These are phyloP conservation scores for Seriola quinqueradiata DNA, from an alignment of 2,113 vertebrate species.

Conservation along the genomic window DNA sequence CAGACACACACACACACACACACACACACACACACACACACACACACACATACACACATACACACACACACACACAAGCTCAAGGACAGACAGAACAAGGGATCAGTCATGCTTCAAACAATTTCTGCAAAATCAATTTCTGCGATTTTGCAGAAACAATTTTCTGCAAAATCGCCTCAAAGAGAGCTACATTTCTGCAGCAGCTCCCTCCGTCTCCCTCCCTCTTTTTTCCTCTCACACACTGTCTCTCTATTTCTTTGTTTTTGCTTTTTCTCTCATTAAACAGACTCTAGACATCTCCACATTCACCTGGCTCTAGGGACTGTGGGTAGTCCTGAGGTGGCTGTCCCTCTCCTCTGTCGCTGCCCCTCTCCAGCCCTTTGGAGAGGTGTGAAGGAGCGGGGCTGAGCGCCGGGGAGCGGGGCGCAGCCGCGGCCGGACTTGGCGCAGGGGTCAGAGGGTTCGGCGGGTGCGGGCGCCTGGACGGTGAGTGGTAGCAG, in stretches of 20 bases:
- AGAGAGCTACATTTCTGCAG: slow-evolving; percentile 59
- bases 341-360: slow-evolving; percentile 88
- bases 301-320: slow-evolving; percentile 90
- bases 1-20: slow-evolving; percentile 10
- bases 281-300: not conserved
- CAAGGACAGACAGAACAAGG: slow-evolving; percentile 65
- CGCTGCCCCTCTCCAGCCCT: slow-evolving; percentile 84
- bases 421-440: slow-evolving; percentile 86
- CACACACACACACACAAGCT: slow-evolving; percentile 52
- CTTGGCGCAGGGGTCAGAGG: slow-evolving; percentile 90
- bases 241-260: slow-evolving; percentile 22
- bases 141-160: slow-evolving; percentile 38
- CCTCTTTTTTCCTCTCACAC: slow-evolving; percentile 23
- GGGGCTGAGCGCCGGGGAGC: slow-evolving; percentile 88
- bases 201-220: slow-evolving; percentile 31
- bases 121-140: slow-evolving; percentile 73
- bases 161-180: slow-evolving; percentile 77
- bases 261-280: not conserved
- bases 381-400: slow-evolving; percentile 88
- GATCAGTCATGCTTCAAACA: slow-evolving; percentile 66
- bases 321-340: slow-evolving; percentile 88
- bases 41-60: slow-evolving; percentile 30
- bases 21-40: slow-evolving; percentile 27
- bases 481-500: slow-evolving; percentile 90
- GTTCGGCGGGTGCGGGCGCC: slow-evolving; percentile 85